Conservation (phyloP, 2,888 invertebrate genomes). For the Taphrorychus bicolor region DNA sequence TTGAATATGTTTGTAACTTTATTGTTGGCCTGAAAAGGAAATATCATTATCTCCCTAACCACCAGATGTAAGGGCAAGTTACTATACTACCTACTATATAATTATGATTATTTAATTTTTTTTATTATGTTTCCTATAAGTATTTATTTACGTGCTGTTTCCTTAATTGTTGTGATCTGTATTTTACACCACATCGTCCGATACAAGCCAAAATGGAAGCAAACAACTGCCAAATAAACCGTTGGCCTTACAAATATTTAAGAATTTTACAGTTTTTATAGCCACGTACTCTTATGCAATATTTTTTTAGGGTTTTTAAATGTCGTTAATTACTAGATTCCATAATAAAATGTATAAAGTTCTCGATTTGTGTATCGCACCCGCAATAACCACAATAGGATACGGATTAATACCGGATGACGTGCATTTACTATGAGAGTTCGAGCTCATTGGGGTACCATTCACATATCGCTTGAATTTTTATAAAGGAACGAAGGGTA, state of each 20-base stretch:
- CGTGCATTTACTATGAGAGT: constrained; percentile 48
- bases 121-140: neutral
- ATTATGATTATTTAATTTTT: neutral
- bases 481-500: constrained; percentile 1
- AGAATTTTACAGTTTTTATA: neutral
- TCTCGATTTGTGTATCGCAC: neutral
- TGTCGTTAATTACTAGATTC: too few species aligned
- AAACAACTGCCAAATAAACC: constrained; percentile 1
- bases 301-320: neutral
- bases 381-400: neutral
- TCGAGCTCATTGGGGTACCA: constrained; percentile 45
- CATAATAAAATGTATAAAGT: too few species aligned
- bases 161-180: neutral
- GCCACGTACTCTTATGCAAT: neutral
- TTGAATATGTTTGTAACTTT: too few species aligned
- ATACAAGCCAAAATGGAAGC: neutral
- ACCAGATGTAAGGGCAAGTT: neutral
- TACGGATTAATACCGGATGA: constrained; percentile 46
- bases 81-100: too few species aligned
- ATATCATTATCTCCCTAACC: neutral
- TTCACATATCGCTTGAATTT: constrained; percentile 42
- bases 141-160: neutral
- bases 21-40: too few species aligned
- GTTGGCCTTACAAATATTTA: neutral
- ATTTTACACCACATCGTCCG: neutral